A percentile compares a stretch with the other conserved stretches of the same genome.
Conservation (phyloP, 2,888 invertebrate species). For the Lochmaea crataegi region DNA sequence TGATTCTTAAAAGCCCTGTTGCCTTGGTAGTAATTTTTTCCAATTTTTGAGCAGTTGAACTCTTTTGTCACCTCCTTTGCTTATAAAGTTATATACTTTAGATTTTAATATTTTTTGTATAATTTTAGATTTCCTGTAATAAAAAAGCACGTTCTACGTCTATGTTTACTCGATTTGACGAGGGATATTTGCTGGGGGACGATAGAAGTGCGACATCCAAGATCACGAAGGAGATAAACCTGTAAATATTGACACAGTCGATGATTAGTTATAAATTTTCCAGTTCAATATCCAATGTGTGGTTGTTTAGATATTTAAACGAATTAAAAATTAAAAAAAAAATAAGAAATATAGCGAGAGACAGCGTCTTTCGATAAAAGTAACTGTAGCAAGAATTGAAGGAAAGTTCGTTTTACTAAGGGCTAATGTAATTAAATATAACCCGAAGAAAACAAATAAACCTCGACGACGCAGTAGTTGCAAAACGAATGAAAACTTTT, state of each 20-base stretch:
- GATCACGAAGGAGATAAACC: slow-evolving; percentile 12
- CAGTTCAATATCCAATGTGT: not conserved
- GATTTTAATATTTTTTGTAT: no score
- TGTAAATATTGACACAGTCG: slow-evolving; percentile 19
- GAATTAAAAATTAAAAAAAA: no score
- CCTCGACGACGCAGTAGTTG: no score
- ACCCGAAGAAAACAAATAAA: slow-evolving; percentile 52
- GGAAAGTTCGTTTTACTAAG: slow-evolving; percentile 10
- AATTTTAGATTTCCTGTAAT: not conserved
- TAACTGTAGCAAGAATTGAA: slow-evolving; percentile 18
- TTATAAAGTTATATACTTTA: no score
- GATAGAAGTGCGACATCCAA: slow-evolving; percentile 18
- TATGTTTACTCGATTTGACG: not conserved
- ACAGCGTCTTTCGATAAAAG: not conserved
- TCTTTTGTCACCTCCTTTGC: no score
- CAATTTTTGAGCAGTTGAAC: no score
- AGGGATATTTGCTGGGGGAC: not conserved
- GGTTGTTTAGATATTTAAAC: no score
- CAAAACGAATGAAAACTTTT: slow-evolving; percentile 44
- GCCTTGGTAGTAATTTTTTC: no score
- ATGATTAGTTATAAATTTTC: slow-evolving; percentile 10
- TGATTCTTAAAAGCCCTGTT: no score
- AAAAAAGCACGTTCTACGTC: not conserved
- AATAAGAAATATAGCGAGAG: slow-evolving; percentile 7
- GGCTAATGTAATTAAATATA: slow-evolving; percentile 54